These are phyloP conservation scores for Drosophila simulans DNA, from an alignment of 1,140 invertebrate genomes.

Conservation along the genomic window DNA sequence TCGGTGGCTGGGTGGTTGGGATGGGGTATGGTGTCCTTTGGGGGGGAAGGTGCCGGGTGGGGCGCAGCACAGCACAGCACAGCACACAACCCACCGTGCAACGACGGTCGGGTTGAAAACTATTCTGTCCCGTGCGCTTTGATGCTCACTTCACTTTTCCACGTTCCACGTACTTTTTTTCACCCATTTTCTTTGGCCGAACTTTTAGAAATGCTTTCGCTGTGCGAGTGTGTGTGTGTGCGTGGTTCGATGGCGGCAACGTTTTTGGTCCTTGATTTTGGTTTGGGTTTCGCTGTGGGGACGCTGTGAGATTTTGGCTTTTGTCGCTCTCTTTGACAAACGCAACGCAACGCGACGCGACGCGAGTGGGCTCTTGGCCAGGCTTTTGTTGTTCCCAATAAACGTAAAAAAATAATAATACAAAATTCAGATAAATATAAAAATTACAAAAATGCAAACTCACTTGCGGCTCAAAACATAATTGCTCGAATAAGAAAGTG, in stretches of 20 bases:
- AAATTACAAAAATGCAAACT: constrained; percentile 14
- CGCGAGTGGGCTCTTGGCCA: constrained; percentile 77
- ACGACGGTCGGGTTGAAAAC: constrained; percentile 76
- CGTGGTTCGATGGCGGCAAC: constrained; percentile 72
- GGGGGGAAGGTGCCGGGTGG: constrained; percentile 21
- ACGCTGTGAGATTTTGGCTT: constrained; percentile 81
- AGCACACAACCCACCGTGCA: constrained; percentile 37
- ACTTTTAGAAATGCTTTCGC: constrained; percentile 66
- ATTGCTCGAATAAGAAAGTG: not conserved
- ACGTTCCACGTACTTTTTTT: constrained; percentile 42
- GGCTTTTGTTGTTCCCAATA: constrained; percentile 68
- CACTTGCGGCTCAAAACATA: not conserved
- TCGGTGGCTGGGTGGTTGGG: constrained; percentile 14
- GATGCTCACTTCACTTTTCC: constrained; percentile 79
- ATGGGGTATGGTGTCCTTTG: not conserved
- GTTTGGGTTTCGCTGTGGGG: constrained; percentile 62
- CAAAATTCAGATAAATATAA: not conserved
- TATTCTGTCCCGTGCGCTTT: constrained; percentile 76
- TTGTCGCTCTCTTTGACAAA: constrained; percentile 83
- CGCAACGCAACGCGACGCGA: constrained; percentile 71
- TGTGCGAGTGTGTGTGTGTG: constrained; percentile 40
- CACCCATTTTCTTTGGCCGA: constrained; percentile 48
- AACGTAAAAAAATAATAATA: constrained; percentile 40
- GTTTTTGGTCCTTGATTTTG: constrained; percentile 74
- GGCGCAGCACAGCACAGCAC: constrained; percentile 18